Conservation (phyloP, 2,888 invertebrate species). For the Drosophila anomelani region DNA sequence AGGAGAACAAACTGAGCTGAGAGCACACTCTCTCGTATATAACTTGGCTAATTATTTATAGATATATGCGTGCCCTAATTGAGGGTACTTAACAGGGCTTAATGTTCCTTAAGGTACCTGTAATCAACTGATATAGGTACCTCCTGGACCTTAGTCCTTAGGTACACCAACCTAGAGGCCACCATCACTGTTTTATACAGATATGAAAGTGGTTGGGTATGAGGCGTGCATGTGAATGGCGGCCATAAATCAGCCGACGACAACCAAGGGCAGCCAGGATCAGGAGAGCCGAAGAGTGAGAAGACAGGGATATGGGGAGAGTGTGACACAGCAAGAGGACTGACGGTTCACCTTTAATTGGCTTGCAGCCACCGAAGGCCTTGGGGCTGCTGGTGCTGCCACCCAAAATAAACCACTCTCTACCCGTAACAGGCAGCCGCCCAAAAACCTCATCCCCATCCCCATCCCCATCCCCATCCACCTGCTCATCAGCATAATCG, state of each 20-base stretch:
- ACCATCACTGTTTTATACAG: neutral
- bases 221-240: conserved; percentile 45
- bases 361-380: conserved; percentile 34
- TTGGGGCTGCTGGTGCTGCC: neutral
- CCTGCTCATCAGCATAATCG: conserved; percentile 46
- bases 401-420: neutral
- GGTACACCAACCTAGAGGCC: neutral
- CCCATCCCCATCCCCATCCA: neutral
- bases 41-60: no score
- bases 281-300: neutral
- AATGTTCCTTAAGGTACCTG: neutral
- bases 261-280: conserved; percentile 38
- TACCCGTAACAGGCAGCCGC: no score
- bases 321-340: conserved; percentile 11
- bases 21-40: no score
- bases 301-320: neutral
- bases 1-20: no score
- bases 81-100: no score
- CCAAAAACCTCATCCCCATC: conserved; percentile 9
- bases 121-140: neutral
- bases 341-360: conserved; percentile 36
- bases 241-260: conserved; percentile 50
- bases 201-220: neutral
- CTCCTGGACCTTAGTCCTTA: neutral
- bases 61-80: no score